Base-by-base conservation (phyloP, 1,140 invertebrate genomes). In the Acromyrmex charruanus region DNA sequence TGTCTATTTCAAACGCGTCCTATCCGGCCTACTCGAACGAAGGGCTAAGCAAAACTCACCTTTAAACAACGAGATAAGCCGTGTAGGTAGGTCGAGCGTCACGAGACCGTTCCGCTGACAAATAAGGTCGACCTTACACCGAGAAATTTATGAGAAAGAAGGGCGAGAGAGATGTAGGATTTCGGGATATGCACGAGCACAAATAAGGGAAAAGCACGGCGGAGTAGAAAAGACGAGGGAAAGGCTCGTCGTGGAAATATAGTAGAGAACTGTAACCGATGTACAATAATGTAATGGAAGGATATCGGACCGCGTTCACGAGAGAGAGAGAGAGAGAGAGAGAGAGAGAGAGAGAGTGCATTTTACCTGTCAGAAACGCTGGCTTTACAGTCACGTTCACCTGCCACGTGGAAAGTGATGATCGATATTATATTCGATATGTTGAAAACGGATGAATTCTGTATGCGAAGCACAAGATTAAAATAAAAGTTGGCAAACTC, bases 121-220 rank as follows among this genome's bases (percentile, higher is more conserved):
- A 84, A 82, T 82, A 82, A 84, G 69, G 69, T 75, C 80, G 39
- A 84, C 39, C 69, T 61, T 51, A 84, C 25, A n/a, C 49, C 55
- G 28, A 35, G 69, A 59, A 74, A 84, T 84, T 74, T 84, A 84
- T 63, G 69, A 75, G n/a, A 28, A 16, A 39, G 39, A 2, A 59
- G 39, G 9, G 10, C 39, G 39, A 12, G 39, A 44, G 9, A 44
- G 9, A 12, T 18, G 77, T 51, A 18, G 21, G 39, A 44, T 58
- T 39, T 55, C 66, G 53, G 51, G n/a, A 59, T 7, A 44, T 39
- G 55, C 14, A 31, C 77, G 63, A 21, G n/a, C 39, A 35, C 44
- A 51, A 75, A 75, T 69, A 75, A 51, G 55, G 25, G 69, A 61
- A 74, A 61, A 49, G 39, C 69, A 10, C 18, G 28, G 6, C 14